Conservation (phyloP, 92 coral and sea anemone genomes). For the Porites cylindrica region DNA sequence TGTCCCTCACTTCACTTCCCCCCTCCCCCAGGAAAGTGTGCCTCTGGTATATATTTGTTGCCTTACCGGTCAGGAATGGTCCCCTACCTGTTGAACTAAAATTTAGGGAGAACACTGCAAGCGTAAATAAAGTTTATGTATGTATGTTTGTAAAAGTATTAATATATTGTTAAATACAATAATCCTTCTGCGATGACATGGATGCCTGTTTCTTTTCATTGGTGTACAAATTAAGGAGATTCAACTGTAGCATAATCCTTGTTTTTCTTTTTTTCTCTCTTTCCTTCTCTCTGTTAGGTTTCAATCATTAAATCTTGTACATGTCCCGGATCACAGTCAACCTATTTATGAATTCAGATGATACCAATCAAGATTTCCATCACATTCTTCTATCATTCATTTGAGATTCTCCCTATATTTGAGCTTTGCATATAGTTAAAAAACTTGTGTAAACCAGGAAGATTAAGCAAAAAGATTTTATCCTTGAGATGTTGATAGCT, state of each 20-base stretch:
- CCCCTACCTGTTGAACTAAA: no score
- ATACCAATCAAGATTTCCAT: slow-evolving; percentile 25
- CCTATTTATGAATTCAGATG: slow-evolving; percentile 98
- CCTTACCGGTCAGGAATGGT: no score
- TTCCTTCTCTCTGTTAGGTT: slow-evolving; percentile 54
- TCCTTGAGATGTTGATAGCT: background rate
- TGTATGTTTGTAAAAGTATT: no score
- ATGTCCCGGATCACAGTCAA: slow-evolving; percentile 99
- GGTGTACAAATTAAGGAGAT: no score
- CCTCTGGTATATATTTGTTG: no score
- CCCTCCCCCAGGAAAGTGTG: no score
- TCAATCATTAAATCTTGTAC: slow-evolving; percentile 94
- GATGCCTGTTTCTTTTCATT: no score
- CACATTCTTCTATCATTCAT: background rate
- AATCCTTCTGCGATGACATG: no score
- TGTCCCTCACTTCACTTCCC: no score
- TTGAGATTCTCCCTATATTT: background rate
- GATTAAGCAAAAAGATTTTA: background rate
- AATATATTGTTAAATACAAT: no score
- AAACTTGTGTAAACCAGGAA: background rate
- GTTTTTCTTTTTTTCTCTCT: slow-evolving; percentile 10
- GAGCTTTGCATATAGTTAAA: background rate
- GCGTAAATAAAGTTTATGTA: no score
- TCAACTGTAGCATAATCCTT: background rate
- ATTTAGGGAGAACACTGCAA: no score